Conservation (phyloP, 2,888 invertebrate genomes). For the Coelopa pilipes region DNA sequence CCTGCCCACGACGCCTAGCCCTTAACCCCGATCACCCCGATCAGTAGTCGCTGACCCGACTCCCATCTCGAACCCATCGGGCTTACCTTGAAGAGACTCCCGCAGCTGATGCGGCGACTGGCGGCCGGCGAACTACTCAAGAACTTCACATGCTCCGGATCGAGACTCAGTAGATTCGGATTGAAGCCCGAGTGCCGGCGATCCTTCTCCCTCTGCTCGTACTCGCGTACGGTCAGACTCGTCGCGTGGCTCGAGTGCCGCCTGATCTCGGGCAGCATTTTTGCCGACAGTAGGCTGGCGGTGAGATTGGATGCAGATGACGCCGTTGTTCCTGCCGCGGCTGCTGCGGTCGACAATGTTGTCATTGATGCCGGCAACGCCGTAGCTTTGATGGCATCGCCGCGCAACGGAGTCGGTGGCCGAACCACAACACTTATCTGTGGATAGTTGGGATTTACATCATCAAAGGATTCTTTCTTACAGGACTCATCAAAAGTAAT, state of each 20-base stretch:
- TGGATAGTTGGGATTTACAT: slow-evolving; percentile 69
- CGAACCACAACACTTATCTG: slow-evolving; percentile 80
- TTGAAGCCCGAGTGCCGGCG: slow-evolving; percentile 69
- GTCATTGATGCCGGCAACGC: slow-evolving; percentile 57
- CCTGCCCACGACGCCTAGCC: neutral
- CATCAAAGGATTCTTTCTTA: slow-evolving; percentile 68
- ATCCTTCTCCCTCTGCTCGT: slow-evolving; percentile 64
- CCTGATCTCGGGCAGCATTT: slow-evolving; percentile 65
- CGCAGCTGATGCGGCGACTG: slow-evolving; percentile 89
- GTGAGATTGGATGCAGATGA: slow-evolving; percentile 53
- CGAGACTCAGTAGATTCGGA: slow-evolving; percentile 73
- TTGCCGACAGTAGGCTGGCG: slow-evolving; percentile 54
- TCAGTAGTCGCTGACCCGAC: no score
- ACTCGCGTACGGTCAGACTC: slow-evolving; percentile 69
- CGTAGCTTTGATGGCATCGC: slow-evolving; percentile 70
- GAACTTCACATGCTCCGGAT: slow-evolving; percentile 74
- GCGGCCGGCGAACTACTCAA: slow-evolving; percentile 84
- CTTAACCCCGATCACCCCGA: neutral
- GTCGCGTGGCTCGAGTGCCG: slow-evolving; percentile 67
- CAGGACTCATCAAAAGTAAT: slow-evolving; percentile 68
- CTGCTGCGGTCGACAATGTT: no score
- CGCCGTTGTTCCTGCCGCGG: no score
- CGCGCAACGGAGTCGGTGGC: slow-evolving; percentile 78
- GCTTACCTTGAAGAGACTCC: slow-evolving; percentile 83
- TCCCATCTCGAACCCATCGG: no score